Evolutionary conservation across 2,797 vertebrate genomes (phyloP).

Genomic region (Ataeniobius toweri): DNA sequence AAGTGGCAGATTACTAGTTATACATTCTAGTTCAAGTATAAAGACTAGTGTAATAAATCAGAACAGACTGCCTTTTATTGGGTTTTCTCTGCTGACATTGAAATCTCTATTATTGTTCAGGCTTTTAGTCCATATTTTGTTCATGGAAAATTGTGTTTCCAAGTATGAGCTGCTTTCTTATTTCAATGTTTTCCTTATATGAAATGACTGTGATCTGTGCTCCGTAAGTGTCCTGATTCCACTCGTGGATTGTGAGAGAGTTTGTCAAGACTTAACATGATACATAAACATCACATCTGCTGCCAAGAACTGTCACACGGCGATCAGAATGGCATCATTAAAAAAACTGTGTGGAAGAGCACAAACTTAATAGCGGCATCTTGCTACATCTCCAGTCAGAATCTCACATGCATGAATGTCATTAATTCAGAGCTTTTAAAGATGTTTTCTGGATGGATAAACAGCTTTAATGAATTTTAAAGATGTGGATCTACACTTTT

Average conservation of each 20-base stretch:
- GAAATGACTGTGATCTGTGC: neutral
- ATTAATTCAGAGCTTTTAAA: neutral
- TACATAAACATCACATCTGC: constrained; percentile 13
- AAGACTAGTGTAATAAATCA: constrained; percentile 22
- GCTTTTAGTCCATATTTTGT: constrained; percentile 18
- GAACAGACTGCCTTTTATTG: constrained; percentile 38
- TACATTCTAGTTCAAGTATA: constrained; percentile 13
- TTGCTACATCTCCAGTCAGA: too few species aligned
- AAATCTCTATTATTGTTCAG: constrained; percentile 42
- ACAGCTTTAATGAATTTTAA: neutral
- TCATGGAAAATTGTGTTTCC: constrained; percentile 13
- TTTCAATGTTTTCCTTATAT: neutral
- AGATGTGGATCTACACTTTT: neutral
- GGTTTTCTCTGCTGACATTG: constrained; percentile 7
- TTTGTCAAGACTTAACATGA: constrained; percentile 2
- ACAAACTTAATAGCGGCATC: constrained; percentile 3
- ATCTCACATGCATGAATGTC: neutral
- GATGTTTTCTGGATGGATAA: neutral
- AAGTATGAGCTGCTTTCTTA: constrained; percentile 5
- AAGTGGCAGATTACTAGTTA: constrained; percentile 25
- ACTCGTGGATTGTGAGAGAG: neutral
- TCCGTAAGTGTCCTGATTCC: neutral
- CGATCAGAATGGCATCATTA: constrained; percentile 30
- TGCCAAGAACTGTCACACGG: constrained; percentile 28
- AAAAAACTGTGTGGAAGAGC: constrained; percentile 24